Evolutionary conservation across 2,113 vertebrate genomes (phyloP).

Genomic region (Indicator indicator): DNA sequence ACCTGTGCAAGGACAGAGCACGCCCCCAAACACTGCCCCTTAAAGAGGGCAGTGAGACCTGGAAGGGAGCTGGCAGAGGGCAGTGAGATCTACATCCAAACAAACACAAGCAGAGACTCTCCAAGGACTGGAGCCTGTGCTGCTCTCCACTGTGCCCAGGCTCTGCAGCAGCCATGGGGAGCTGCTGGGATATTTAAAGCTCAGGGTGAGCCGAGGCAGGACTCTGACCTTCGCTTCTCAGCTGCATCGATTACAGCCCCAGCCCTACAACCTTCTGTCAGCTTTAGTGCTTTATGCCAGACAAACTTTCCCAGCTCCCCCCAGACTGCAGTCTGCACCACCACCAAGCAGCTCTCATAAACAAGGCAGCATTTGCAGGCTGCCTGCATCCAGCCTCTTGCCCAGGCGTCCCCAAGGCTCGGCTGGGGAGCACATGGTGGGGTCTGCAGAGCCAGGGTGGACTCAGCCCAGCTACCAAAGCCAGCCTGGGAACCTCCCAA

Average conservation of each 20-base stretch:
- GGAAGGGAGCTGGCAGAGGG: background rate
- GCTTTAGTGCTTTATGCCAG: conserved; percentile 52
- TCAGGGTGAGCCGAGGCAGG: conserved; percentile 10
- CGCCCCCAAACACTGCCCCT: background rate
- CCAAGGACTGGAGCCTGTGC: fast-evolving
- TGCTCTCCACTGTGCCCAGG: background rate
- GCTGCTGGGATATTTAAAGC: conserved; percentile 7
- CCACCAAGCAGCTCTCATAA: conserved; percentile 37
- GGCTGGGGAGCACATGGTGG: background rate
- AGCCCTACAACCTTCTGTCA: conserved; percentile 43
- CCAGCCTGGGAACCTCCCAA: conserved; percentile 5
- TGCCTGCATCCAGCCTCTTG: conserved; percentile 41
- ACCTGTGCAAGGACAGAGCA: background rate
- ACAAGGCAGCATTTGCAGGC: conserved; percentile 68
- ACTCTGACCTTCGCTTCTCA: conserved; percentile 36
- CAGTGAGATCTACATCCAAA: background rate
- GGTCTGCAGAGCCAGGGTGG: conserved; percentile 8
- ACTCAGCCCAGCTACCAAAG: background rate
- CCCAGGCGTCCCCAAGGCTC: conserved; percentile 30
- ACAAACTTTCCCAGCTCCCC: conserved; percentile 54
- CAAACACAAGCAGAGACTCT: background rate
- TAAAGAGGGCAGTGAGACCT: background rate
- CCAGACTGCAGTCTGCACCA: conserved; percentile 60
- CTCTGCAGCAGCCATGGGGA: background rate
- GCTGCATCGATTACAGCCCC: conserved; percentile 40